Percentiles rank a stretch among this genome's conserved stretches.
phyloP scores from a whole-genome alignment of 2,888 invertebrate species.

The Ophion costatus region DNA sequence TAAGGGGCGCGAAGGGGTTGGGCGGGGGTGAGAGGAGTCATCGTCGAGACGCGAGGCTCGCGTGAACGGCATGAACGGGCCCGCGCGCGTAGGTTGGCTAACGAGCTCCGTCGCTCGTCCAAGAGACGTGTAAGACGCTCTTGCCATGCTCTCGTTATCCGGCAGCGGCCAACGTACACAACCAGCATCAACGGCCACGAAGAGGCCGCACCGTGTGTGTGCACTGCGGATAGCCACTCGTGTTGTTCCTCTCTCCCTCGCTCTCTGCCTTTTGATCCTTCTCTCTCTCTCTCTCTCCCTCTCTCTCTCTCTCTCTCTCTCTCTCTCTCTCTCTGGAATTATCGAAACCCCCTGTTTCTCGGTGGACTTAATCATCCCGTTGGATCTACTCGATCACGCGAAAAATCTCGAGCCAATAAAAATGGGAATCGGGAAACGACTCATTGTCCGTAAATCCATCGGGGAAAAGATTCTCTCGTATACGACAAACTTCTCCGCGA shows the following conservation, averaged over 20 bases:
- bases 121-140: slow-evolving; percentile 77
- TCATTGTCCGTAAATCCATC: slow-evolving; percentile 67
- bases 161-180: slow-evolving; percentile 58
- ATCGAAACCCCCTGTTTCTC: slow-evolving; percentile 53
- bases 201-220: slow-evolving; percentile 56
- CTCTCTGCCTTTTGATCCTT: slow-evolving; percentile 35
- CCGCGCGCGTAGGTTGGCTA: slow-evolving; percentile 78
- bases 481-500: slow-evolving; percentile 58
- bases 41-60: slow-evolving; percentile 70
- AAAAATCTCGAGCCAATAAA: slow-evolving; percentile 74
- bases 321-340: slow-evolving; percentile 36
- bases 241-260: slow-evolving; percentile 17
- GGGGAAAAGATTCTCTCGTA: slow-evolving; percentile 32
- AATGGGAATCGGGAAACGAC: slow-evolving; percentile 58
- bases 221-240: slow-evolving; percentile 43
- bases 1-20: slow-evolving; percentile 54
- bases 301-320: slow-evolving; percentile 45
- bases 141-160: slow-evolving; percentile 80
- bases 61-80: slow-evolving; percentile 72
- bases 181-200: slow-evolving; percentile 57
- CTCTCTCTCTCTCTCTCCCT: slow-evolving; percentile 49
- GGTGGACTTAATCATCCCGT: slow-evolving; percentile 78
- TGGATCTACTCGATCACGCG: slow-evolving; percentile 76
- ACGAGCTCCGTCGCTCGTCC: slow-evolving; percentile 76
- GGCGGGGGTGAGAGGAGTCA: slow-evolving; percentile 65